A percentile compares a stretch with the other conserved stretches of the same genome.
Evolutionary conservation across 2,797 vertebrate species (phyloP).

Genomic region (Danio albolineatus): DNA sequence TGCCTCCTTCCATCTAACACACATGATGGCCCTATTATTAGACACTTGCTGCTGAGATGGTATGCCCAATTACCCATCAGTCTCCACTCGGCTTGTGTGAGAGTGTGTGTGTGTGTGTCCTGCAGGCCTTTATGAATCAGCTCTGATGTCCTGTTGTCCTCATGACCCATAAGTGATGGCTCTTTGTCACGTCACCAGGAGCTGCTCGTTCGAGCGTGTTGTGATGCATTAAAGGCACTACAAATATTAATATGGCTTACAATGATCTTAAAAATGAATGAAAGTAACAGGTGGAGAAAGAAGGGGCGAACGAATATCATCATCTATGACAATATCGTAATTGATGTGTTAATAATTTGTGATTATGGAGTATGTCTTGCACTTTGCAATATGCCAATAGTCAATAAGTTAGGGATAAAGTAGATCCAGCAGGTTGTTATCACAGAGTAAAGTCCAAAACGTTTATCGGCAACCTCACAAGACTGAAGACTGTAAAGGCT

Average conservation of each 20-base stretch:
- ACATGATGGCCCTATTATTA: slow-evolving; percentile 42
- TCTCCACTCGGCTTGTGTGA: slow-evolving; percentile 17
- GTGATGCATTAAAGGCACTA: slow-evolving; percentile 21
- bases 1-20: slow-evolving; percentile 33
- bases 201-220: slow-evolving; percentile 11
- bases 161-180: slow-evolving; percentile 49
- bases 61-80: slow-evolving; percentile 54
- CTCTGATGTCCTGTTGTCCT: slow-evolving; percentile 44
- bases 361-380: too few relatives aligned
- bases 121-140: slow-evolving; percentile 52
- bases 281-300: not conserved
- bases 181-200: slow-evolving; percentile 42
- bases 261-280: slow-evolving; percentile 1
- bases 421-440: too few relatives aligned
- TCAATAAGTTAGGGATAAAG: too few relatives aligned
- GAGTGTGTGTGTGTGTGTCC: slow-evolving; percentile 31
- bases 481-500: too few relatives aligned
- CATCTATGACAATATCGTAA: too few relatives aligned
- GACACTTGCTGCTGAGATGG: slow-evolving; percentile 40
- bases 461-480: too few relatives aligned
- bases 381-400: too few relatives aligned
- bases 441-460: too few relatives aligned
- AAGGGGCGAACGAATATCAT: too few relatives aligned
- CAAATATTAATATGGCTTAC: not conserved
- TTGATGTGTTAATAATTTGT: too few relatives aligned